Evolutionary conservation across 2,113 vertebrate species (phyloP), one percentile per base, ranked within the genome.

Genomic region (Peromyscus californicus): DNA sequence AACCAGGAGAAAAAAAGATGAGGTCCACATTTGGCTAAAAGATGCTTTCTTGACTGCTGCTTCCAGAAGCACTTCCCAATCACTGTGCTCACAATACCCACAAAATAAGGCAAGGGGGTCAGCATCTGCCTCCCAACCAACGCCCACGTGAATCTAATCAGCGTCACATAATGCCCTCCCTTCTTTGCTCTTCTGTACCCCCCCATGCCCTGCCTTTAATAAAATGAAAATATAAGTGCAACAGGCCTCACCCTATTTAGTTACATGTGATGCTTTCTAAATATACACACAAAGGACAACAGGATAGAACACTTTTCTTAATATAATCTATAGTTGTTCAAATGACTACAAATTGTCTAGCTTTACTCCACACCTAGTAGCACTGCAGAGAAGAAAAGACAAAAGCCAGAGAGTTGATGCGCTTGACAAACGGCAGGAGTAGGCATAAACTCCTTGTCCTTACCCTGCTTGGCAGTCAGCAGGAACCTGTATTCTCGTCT

Each of bases 221-320:
- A 91, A 95, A 95, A 88, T 83, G 45, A 93, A 97, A 95, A 33
- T 19, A 39, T 89, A 39, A 76, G 7, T 95, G 19, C 24, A 93
- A 69, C 7, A 59, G 54, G 13, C 29, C 36, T 89, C 29, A 42
- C 8, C 7, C 67, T 67, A 24, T 91, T 69, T 89, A 65, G 63
- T 78, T 76, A 70, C 59, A 72, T 57, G 54, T 72, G 36, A 65
- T 91, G 36, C 76, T 96, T 93, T 67, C n/a, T 96, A 92, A 70
- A 54, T 7, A 54, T 36, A 59, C 13, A 91, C 69, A 80, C 45
- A 48, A 19, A 80, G 6, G 78, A 1, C 42, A 93, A 95, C 79
- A 92, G 9, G 78, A 13, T 72, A 89, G 24, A 84, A 84, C 8
- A 10, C 36, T 79, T 91, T 94, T 92, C 39, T 33, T 79, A 89